Conservation (phyloP, 2,797 vertebrate genomes). For the Oreochromis mossambicus region DNA sequence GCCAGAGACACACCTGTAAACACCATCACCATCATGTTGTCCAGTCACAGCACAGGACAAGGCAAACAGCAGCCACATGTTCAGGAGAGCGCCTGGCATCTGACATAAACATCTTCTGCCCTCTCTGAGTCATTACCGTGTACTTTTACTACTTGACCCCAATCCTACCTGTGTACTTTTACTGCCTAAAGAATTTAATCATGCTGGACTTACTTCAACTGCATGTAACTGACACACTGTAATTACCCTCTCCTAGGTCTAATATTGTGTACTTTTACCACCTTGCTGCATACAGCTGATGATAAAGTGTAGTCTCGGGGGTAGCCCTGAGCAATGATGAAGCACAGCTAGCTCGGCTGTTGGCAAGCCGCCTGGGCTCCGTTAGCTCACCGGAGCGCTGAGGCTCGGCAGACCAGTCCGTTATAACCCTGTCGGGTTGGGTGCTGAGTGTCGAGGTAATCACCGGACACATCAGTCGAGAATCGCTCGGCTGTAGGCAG, state of each 20-base stretch:
- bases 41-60: neutral
- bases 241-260: neutral
- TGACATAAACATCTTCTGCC: neutral
- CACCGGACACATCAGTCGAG: accelerated
- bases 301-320: neutral
- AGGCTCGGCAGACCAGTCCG: neutral
- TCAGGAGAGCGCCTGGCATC: neutral
- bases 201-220: neutral
- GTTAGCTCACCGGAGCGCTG: neutral
- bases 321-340: neutral
- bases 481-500: neutral
- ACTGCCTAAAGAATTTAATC: neutral
- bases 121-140: neutral
- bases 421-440: neutral
- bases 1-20: neutral
- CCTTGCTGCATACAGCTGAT: neutral
- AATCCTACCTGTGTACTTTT: neutral
- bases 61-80: neutral
- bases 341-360: neutral
- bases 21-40: neutral
- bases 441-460: neutral
- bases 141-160: neutral
- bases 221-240: neutral
- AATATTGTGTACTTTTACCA: neutral
- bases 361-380: neutral